These are phyloP conservation scores for Zaprionus capensis DNA, from an alignment of 1,140 invertebrate species.

Conservation along the genomic window DNA sequence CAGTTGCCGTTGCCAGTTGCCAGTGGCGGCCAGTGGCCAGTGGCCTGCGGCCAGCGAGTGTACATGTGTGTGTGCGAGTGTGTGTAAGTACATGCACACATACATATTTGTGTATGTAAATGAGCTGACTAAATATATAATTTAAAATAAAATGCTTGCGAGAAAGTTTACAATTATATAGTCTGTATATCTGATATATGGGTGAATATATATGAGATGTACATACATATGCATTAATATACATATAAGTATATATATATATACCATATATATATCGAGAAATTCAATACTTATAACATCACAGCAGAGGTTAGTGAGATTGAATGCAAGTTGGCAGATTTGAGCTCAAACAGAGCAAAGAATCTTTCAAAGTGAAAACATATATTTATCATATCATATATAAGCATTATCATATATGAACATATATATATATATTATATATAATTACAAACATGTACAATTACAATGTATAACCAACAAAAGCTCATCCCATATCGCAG, in stretches of 20 bases:
- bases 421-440: too few species aligned
- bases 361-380: too few species aligned
- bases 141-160: slow-evolving; percentile 35
- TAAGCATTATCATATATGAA: too few species aligned
- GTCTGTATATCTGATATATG: slow-evolving; percentile 20
- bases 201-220: background rate
- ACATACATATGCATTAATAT: background rate
- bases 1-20: slow-evolving; percentile 7
- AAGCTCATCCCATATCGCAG: too few species aligned
- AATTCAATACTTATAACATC: background rate
- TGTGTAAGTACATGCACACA: slow-evolving; percentile 1
- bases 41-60: slow-evolving; percentile 9
- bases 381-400: too few species aligned
- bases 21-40: slow-evolving; percentile 11
- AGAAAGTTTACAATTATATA: slow-evolving; percentile 27
- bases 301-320: background rate
- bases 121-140: slow-evolving; percentile 26
- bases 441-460: too few species aligned
- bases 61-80: slow-evolving; percentile 20
- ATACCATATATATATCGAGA: background rate
- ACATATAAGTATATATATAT: too few species aligned
- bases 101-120: background rate
- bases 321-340: background rate
- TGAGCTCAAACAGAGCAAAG: background rate
- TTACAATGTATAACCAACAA: too few species aligned